Conservation (phyloP, 2,113 vertebrate genomes). For the Turnix velox region DNA sequence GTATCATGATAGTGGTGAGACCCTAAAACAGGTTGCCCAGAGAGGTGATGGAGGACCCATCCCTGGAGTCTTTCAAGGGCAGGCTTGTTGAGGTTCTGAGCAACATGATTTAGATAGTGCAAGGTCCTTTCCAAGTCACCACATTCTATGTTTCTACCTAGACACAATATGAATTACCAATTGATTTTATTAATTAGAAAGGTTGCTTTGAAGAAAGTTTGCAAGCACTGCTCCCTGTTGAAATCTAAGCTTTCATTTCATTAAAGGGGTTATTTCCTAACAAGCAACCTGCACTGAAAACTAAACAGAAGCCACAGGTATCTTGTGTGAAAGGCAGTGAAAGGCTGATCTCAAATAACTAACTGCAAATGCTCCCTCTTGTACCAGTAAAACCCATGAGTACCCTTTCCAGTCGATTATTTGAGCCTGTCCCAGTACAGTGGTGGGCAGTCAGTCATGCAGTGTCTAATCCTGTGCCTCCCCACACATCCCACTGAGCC, state of each 20-base stretch:
- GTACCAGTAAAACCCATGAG: neutral
- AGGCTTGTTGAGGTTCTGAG: too few relatives aligned
- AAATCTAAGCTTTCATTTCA: neutral
- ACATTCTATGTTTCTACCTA: too few relatives aligned
- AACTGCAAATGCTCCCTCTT: neutral
- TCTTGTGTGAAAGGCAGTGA: neutral
- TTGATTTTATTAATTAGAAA: neutral
- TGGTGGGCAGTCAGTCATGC: accelerated
- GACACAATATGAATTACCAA: neutral
- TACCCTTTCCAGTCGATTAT: too few relatives aligned
- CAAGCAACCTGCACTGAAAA: neutral
- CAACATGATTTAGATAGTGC: too few relatives aligned
- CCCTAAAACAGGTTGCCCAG: too few relatives aligned
- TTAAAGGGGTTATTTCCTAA: neutral
- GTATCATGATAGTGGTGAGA: too few relatives aligned
- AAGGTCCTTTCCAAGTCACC: too few relatives aligned
- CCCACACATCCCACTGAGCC: neutral
- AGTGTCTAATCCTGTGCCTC: neutral
- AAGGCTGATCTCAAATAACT: neutral
- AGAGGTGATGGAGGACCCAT: too few relatives aligned
- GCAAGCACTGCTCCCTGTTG: neutral
- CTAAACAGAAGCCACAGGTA: neutral
- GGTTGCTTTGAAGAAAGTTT: neutral
- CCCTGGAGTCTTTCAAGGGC: too few relatives aligned
- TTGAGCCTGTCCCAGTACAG: too few relatives aligned